phyloP scores from a whole-genome alignment of 2,797 vertebrate genomes.

The Sebastes iracundus region DNA sequence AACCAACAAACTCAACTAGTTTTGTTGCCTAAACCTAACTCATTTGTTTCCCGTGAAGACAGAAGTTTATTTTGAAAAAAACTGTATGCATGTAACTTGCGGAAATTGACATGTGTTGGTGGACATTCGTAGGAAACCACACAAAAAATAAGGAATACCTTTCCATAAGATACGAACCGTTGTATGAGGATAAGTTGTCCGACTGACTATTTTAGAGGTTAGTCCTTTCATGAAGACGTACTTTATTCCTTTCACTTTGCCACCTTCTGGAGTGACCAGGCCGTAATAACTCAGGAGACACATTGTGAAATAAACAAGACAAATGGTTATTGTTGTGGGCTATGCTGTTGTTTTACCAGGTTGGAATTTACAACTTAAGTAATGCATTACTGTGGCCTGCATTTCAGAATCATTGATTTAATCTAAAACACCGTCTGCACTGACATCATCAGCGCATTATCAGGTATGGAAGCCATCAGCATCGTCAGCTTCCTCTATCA shows the following conservation, averaged over 20 bases:
- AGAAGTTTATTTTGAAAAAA: too few species aligned
- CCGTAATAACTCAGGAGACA: background rate
- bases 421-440: background rate
- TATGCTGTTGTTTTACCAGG: background rate
- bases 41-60: too few species aligned
- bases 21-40: too few species aligned
- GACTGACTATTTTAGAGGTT: too few species aligned
- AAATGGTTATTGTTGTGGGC: background rate
- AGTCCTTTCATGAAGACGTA: too few species aligned
- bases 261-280: background rate
- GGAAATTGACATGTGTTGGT: too few species aligned
- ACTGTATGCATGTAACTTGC: rapidly evolving
- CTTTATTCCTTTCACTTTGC: too few species aligned
- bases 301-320: background rate
- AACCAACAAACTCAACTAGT: too few species aligned
- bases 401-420: constrained; percentile 33
- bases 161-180: too few species aligned
- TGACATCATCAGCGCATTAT: constrained; percentile 33
- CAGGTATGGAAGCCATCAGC: constrained; percentile 11
- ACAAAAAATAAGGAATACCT: too few species aligned
- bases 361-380: background rate
- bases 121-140: too few species aligned
- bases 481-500: constrained; percentile 29
- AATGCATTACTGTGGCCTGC: background rate
- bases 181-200: too few species aligned